Percentiles rank a stretch among this genome's conserved stretches.
Conservation (phyloP, 2,888 invertebrate genomes). For the Diarsia brunnea region DNA sequence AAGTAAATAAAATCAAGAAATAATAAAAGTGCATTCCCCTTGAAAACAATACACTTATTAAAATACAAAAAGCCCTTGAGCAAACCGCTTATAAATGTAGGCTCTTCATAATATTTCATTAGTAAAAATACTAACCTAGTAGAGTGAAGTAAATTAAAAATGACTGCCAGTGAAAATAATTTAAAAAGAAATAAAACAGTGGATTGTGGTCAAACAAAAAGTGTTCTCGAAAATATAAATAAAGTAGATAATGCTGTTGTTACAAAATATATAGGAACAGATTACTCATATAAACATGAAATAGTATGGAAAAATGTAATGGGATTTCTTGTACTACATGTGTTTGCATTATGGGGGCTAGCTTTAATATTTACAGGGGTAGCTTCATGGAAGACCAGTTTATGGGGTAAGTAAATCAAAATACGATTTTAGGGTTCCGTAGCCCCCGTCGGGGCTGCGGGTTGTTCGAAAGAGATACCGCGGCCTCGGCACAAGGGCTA, state of each 20-base stretch:
- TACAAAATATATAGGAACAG: constrained; percentile 76
- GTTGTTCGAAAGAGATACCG: no score
- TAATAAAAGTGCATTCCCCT: constrained; percentile 25
- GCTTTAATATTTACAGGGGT: constrained; percentile 71
- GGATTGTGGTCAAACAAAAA: neutral
- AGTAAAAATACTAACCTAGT: constrained; percentile 34
- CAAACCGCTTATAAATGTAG: constrained; percentile 54
- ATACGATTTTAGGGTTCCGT: neutral
- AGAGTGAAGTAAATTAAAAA: constrained; percentile 40
- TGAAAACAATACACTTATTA: constrained; percentile 47
- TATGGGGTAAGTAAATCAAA: constrained; percentile 62
- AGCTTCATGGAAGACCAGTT: constrained; percentile 44
- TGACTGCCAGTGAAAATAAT: constrained; percentile 44
- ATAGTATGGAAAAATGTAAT: constrained; percentile 92
- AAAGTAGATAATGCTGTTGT: constrained; percentile 22
- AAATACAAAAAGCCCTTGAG: constrained; percentile 49
- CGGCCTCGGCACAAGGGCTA: no score
- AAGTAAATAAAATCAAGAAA: neutral
- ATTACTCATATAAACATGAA: constrained; percentile 83
- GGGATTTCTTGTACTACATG: constrained; percentile 90
- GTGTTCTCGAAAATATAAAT: constrained; percentile 18
- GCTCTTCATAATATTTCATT: constrained; percentile 43
- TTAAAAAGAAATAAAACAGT: constrained; percentile 22
- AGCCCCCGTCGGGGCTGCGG: no score
- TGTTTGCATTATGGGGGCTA: constrained; percentile 85